phyloP scores from a whole-genome alignment of 2,888 invertebrate species.

The Lithophane socia region DNA sequence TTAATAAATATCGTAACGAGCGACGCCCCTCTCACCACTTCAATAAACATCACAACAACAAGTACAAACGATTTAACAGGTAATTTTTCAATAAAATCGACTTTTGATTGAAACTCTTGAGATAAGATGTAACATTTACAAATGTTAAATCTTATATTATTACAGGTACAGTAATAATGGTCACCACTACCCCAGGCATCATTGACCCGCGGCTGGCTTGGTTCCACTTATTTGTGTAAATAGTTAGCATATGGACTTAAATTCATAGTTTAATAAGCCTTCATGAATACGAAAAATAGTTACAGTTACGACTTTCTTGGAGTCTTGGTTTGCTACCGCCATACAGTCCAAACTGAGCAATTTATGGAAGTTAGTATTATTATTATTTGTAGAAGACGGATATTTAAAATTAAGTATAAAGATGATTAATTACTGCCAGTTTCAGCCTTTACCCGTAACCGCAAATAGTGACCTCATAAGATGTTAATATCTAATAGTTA shows the following conservation, averaged over 20 bases:
- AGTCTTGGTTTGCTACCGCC: constrained; percentile 61
- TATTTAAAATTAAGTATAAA: constrained; percentile 57
- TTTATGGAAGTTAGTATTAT: constrained; percentile 64
- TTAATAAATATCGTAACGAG: constrained; percentile 85
- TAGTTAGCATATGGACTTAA: constrained; percentile 80
- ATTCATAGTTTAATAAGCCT: constrained; percentile 72
- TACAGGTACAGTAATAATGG: constrained; percentile 85
- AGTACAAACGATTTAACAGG: constrained; percentile 87
- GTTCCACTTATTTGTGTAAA: constrained; percentile 76
- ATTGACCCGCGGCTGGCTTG: constrained; percentile 82
- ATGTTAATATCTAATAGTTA: constrained; percentile 63
- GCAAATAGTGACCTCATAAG: constrained; percentile 67
- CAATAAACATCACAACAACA: constrained; percentile 85
- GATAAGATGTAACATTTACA: neutral
- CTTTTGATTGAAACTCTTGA: neutral
- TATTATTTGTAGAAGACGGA: constrained; percentile 59
- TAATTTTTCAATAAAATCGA: constrained; percentile 33
- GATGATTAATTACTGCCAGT: constrained; percentile 74
- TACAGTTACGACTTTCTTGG: constrained; percentile 53
- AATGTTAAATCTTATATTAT: constrained; percentile 15
- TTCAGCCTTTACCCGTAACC: constrained; percentile 72
- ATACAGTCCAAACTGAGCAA: constrained; percentile 64
- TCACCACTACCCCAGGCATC: constrained; percentile 86
- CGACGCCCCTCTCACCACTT: constrained; percentile 84
- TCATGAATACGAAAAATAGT: constrained; percentile 65